phyloP scores from a whole-genome alignment of 2,888 invertebrate genomes.

The Bembecia ichneumoniformis region DNA sequence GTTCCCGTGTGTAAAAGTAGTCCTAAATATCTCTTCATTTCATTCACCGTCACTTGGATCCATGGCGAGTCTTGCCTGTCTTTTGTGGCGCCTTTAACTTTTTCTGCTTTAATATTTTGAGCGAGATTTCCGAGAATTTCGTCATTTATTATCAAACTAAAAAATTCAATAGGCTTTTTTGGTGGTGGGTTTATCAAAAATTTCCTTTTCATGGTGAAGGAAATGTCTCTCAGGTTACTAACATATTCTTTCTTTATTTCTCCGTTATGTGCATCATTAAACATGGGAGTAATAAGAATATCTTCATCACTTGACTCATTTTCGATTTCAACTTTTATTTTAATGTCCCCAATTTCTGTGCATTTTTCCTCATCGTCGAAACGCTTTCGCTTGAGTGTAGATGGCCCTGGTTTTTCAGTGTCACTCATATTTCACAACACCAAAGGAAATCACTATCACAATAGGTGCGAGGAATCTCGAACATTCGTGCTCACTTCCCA shows the following conservation, averaged over 20 bases:
- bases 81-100: background rate
- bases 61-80: background rate
- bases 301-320: background rate
- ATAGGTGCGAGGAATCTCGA: too few relatives aligned
- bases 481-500: too few relatives aligned
- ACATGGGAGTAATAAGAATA: background rate
- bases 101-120: background rate
- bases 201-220: background rate
- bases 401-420: slow-evolving; percentile 1
- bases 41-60: background rate
- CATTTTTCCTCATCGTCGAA: background rate
- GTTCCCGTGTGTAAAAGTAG: background rate
- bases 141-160: background rate
- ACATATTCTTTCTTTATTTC: background rate
- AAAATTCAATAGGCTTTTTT: background rate
- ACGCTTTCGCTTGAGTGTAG: background rate
- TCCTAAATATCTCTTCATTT: background rate
- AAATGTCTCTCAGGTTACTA: background rate
- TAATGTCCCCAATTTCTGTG: background rate
- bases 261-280: background rate
- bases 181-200: background rate
- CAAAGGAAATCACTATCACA: too few relatives aligned
- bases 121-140: background rate
- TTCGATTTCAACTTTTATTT: background rate
- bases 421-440: background rate